A percentile compares a stretch with the other conserved stretches of the same genome.
Conservation (phyloP, 1,140 invertebrate genomes). For the Riptortus pedestris region DNA sequence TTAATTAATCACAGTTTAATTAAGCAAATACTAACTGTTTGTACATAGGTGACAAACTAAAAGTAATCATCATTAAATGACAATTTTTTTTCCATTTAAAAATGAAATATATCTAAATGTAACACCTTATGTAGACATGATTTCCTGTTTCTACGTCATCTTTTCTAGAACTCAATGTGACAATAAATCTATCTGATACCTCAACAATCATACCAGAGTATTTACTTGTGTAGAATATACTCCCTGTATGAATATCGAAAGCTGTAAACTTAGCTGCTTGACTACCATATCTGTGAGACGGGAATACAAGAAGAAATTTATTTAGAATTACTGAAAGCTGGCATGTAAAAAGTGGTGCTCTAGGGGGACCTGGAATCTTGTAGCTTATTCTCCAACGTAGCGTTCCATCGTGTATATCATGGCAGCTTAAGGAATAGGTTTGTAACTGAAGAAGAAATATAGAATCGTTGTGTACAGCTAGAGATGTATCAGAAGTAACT, state of each 20-base stretch:
- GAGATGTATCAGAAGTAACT: not conserved
- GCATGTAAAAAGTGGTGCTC: not conserved
- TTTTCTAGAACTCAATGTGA: not conserved
- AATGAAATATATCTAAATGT: not conserved
- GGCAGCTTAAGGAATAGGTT: not conserved
- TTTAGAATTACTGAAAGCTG: not conserved
- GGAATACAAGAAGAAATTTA: not conserved
- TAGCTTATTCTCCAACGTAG: not conserved
- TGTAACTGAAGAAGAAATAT: not conserved
- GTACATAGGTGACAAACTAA: no score
- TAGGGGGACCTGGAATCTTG: not conserved
- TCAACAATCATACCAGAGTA: not conserved
- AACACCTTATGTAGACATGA: not conserved
- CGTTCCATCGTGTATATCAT: not conserved
- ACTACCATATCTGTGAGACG: not conserved
- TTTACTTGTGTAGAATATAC: not conserved
- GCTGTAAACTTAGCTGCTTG: not conserved
- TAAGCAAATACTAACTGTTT: no score
- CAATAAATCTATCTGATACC: conserved; percentile 6
- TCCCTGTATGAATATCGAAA: not conserved
- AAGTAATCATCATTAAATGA: no score
- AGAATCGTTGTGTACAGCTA: not conserved
- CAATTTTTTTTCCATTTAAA: no score
- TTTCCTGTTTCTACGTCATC: not conserved
- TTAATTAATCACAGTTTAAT: no score